These are phyloP conservation scores for Philonicus albiceps DNA, from an alignment of 2,888 invertebrate genomes.

Conservation along the genomic window DNA sequence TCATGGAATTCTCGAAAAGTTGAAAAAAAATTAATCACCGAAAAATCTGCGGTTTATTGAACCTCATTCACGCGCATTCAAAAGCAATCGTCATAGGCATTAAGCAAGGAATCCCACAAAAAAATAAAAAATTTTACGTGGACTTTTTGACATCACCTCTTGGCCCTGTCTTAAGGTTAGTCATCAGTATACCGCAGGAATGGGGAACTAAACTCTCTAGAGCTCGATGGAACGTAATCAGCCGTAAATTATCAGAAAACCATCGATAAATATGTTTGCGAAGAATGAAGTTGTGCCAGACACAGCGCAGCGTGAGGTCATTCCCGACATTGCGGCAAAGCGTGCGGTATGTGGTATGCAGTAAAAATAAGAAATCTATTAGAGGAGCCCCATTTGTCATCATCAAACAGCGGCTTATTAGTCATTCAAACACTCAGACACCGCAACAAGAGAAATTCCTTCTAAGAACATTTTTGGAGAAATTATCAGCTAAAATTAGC, in stretches of 20 bases:
- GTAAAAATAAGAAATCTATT: constrained; percentile 5
- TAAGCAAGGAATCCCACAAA: not conserved
- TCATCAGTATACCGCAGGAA: not conserved
- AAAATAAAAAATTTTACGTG: not conserved
- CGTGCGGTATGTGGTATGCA: not conserved
- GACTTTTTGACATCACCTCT: not conserved
- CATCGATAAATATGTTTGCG: not conserved
- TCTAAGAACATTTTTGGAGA: not conserved
- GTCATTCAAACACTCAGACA: not conserved
- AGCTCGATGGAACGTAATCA: not conserved
- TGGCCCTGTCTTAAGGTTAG: not conserved
- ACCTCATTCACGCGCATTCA: not conserved
- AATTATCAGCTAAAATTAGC: not conserved
- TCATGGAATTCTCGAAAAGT: not conserved
- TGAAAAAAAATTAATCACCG: constrained; percentile 11
- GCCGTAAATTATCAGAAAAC: constrained; percentile 23
- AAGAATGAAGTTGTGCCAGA: not conserved
- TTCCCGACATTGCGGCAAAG: not conserved
- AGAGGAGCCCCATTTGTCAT: not conserved
- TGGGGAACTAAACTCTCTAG: not conserved
- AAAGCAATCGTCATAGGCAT: not conserved
- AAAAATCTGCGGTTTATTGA: constrained; percentile 11
- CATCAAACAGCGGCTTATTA: not conserved
- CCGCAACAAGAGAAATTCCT: not conserved
- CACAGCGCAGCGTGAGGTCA: constrained; percentile 6